A percentile compares a stretch with the other conserved stretches of the same genome.
phyloP scores from a whole-genome alignment of 2,113 vertebrate species.

The Callipepla californica region DNA sequence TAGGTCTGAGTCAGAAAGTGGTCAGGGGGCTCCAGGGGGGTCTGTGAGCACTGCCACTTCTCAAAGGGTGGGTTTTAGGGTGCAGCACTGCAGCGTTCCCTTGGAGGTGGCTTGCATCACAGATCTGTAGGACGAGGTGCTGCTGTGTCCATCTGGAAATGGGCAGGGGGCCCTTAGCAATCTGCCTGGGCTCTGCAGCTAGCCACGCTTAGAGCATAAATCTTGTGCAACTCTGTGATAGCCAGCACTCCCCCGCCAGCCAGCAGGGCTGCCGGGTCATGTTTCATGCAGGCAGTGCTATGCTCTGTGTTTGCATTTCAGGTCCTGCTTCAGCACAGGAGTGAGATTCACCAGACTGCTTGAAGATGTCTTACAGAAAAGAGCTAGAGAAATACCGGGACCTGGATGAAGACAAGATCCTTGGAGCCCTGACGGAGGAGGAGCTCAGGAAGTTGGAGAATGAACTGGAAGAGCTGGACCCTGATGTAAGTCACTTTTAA shows the following conservation, averaged over 20 bases:
- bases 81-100: not conserved
- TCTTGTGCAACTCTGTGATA: not conserved
- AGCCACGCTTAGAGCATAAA: not conserved
- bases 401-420: conserved; percentile 95
- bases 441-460: conserved; percentile 92
- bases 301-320: not conserved
- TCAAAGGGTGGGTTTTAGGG: not conserved
- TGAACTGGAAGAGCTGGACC: conserved; percentile 95
- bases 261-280: not conserved
- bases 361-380: conserved; percentile 89
- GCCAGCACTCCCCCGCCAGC: not conserved
- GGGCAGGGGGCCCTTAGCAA: not conserved
- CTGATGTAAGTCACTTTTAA: conserved; percentile 86
- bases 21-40: not conserved
- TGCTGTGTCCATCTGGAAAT: rapidly evolving
- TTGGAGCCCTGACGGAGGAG: conserved; percentile 92
- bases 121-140: rapidly evolving
- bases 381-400: conserved; percentile 97
- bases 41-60: not conserved
- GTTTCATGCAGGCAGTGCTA: not conserved
- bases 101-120: not conserved
- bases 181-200: not conserved
- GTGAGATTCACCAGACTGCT: not conserved
- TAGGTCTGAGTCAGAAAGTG: not conserved
- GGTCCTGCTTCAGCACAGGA: not conserved